phyloP scores from a whole-genome alignment of 1,140 invertebrate species.

The Hetaerina americana region DNA sequence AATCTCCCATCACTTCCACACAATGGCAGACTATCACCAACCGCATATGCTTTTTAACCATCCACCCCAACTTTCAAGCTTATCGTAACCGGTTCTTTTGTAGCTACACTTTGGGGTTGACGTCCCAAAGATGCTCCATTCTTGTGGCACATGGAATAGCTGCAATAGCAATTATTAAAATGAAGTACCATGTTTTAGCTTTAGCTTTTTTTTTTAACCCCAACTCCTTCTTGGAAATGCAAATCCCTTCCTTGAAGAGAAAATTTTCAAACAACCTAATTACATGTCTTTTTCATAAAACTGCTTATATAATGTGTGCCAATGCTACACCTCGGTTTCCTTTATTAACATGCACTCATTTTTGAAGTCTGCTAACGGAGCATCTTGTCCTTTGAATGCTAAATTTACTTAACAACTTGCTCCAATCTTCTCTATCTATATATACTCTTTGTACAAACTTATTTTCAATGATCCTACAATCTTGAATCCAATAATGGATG shows the following conservation, averaged over 20 bases:
- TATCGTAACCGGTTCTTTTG: too few species aligned
- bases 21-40: too few species aligned
- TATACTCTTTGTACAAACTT: not conserved
- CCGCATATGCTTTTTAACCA: too few species aligned
- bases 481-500: not conserved
- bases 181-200: not conserved
- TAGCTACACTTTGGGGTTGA: too few species aligned
- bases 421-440: not conserved
- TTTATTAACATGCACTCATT: not conserved
- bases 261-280: constrained; percentile 1
- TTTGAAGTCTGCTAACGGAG: not conserved
- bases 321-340: not conserved
- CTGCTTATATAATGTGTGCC: not conserved
- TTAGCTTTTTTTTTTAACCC: not conserved
- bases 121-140: not conserved
- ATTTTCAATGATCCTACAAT: not conserved
- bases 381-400: not conserved
- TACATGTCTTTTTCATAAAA: constrained; percentile 1
- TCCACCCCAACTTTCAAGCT: too few species aligned
- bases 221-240: not conserved
- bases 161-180: not conserved
- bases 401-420: not conserved
- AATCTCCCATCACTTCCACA: too few species aligned
- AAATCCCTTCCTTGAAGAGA: not conserved
- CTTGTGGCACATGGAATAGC: not conserved